phyloP scores from a whole-genome alignment of 2,113 vertebrate genomes.

The Myotis yumanensis region DNA sequence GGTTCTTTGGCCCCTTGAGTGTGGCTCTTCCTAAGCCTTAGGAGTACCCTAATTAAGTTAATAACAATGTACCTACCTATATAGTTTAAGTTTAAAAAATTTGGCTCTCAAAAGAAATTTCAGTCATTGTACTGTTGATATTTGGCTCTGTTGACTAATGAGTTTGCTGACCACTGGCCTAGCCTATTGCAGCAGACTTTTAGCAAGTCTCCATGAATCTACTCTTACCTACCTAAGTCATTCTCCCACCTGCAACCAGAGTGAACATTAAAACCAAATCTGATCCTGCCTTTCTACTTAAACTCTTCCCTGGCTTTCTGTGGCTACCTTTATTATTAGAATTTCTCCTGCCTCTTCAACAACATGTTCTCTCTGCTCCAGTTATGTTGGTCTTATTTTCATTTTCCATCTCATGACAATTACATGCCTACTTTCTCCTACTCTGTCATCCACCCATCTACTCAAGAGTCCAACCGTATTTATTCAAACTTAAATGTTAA shows the following conservation, averaged over 20 bases:
- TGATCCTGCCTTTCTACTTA: background rate
- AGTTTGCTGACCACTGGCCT: background rate
- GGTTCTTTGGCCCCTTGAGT: no score
- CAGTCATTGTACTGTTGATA: no score
- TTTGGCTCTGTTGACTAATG: no score
- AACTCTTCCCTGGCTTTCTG: background rate
- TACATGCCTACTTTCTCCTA: background rate
- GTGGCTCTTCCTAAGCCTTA: no score
- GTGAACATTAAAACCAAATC: background rate
- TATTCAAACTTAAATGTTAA: background rate
- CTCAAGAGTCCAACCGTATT: background rate
- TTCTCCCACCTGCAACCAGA: background rate
- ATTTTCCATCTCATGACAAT: background rate
- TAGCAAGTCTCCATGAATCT: background rate
- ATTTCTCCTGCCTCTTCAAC: background rate
- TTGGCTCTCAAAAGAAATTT: no score
- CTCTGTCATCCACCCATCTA: background rate
- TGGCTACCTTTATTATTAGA: background rate
- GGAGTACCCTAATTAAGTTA: no score
- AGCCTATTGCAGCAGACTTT: background rate
- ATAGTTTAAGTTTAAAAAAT: no score
- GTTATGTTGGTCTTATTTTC: background rate
- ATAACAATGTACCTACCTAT: no score
- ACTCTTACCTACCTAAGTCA: background rate
- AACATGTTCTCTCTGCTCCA: background rate